A percentile compares a stretch with the other conserved stretches of the same genome.
phyloP scores from a whole-genome alignment of 2,113 vertebrate species.

The Ramphastos sulfuratus region DNA sequence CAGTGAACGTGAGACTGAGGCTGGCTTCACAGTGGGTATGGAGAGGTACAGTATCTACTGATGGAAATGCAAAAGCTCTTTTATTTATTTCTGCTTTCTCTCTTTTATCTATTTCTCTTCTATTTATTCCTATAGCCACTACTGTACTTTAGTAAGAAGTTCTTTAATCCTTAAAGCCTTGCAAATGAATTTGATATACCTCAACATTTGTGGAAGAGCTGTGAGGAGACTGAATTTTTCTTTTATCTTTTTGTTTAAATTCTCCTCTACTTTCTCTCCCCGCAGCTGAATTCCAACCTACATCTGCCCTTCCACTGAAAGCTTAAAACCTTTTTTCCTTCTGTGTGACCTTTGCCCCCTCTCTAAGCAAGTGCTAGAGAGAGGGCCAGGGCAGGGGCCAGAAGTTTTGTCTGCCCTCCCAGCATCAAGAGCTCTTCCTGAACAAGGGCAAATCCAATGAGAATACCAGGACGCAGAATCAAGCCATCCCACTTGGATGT shows the following conservation, averaged over 20 bases:
- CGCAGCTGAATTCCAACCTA: slow-evolving; percentile 7
- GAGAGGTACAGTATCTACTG: background rate
- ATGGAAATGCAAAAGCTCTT: background rate
- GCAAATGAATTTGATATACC: background rate
- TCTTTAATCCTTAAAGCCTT: background rate
- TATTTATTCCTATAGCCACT: background rate
- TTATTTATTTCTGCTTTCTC: background rate
- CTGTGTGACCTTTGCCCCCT: background rate
- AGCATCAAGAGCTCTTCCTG: background rate
- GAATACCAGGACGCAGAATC: background rate
- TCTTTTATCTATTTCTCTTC: too few relatives aligned
- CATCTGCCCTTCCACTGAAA: background rate
- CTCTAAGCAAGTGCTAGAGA: background rate
- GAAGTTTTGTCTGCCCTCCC: background rate
- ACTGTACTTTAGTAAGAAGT: background rate
- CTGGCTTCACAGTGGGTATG: background rate
- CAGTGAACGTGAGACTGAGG: background rate
- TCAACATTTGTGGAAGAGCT: background rate
- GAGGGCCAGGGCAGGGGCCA: background rate
- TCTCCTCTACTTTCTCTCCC: background rate
- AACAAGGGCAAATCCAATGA: background rate
- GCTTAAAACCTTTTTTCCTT: background rate
- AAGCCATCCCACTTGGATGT: background rate
- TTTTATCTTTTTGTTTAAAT: background rate
- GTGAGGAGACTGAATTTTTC: background rate